phyloP scores from a whole-genome alignment of 2,113 vertebrate species.

The Grallaria varia region DNA sequence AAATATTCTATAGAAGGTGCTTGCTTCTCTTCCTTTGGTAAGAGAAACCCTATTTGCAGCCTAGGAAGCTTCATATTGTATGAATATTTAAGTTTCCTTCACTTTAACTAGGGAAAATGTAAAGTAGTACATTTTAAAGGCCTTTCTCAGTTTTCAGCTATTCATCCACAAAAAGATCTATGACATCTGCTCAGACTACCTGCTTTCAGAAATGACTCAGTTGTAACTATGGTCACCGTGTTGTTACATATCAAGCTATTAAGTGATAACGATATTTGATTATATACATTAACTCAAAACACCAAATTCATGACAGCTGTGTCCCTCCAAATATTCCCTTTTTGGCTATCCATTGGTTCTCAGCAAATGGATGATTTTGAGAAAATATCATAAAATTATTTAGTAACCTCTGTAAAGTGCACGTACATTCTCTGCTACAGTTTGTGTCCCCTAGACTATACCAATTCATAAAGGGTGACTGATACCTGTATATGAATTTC shows the following conservation, averaged over 20 bases:
- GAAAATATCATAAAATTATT: not conserved
- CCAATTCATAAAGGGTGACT: not conserved
- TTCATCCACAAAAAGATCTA: not conserved
- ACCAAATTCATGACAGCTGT: not conserved
- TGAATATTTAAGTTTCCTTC: conserved; percentile 73
- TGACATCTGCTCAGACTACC: not conserved
- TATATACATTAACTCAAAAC: not conserved
- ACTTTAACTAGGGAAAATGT: conserved; percentile 36
- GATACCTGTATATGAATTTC: not conserved
- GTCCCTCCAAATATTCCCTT: not conserved
- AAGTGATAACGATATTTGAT: not conserved
- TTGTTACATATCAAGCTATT: not conserved
- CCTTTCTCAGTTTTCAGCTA: not conserved
- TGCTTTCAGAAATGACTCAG: not conserved
- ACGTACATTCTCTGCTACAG: not conserved
- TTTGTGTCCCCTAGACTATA: not conserved
- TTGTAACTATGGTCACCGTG: not conserved
- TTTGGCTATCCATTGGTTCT: not conserved
- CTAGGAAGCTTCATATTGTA: conserved; percentile 39
- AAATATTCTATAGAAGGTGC: conserved; percentile 63
- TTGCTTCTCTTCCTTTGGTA: conserved; percentile 75
- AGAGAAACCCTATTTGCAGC: conserved; percentile 65
- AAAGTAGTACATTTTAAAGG: conserved; percentile 21
- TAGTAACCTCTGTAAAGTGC: not conserved
- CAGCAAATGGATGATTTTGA: not conserved